phyloP scores from a whole-genome alignment of 2,113 vertebrate genomes.

The Eurystomus gularis region DNA sequence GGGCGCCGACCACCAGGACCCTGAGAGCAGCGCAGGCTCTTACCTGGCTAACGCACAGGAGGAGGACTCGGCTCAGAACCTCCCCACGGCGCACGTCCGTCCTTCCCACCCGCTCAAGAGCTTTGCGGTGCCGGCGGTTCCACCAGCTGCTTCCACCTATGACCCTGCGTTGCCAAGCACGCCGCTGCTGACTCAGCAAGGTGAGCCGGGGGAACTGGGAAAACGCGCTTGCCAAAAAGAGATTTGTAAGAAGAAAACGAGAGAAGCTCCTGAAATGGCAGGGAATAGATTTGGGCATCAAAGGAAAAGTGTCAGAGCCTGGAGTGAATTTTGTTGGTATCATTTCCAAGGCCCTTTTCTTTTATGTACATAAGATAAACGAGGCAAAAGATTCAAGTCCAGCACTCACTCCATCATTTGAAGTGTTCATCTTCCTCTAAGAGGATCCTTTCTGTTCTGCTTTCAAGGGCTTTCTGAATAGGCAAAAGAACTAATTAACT shows the following conservation, averaged over 20 bases:
- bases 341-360: background rate
- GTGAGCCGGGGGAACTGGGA: slow-evolving; percentile 54
- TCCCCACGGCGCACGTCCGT: slow-evolving; percentile 85
- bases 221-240: too few relatives aligned
- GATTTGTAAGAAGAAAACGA: background rate
- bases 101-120: slow-evolving; percentile 95
- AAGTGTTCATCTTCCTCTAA: background rate
- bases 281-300: background rate
- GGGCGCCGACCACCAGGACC: slow-evolving; percentile 85
- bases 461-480: background rate
- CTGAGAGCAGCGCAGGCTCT: slow-evolving; percentile 79
- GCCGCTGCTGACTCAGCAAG: slow-evolving; percentile 89
- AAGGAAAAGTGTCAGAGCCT: accelerated
- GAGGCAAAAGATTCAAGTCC: background rate
- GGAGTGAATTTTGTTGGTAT: too few relatives aligned
- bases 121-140: slow-evolving; percentile 90
- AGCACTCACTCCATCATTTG: accelerated
- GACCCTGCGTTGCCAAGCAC: slow-evolving; percentile 91
- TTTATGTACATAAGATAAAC: background rate
- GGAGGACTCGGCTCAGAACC: slow-evolving; percentile 87
- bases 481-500: background rate
- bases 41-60: slow-evolving; percentile 87
- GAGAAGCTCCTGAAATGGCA: background rate
- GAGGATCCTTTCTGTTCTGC: background rate
- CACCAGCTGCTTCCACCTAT: slow-evolving; percentile 73